phyloP scores from a whole-genome alignment of 2,888 invertebrate species.

The Heliconius aoede region DNA sequence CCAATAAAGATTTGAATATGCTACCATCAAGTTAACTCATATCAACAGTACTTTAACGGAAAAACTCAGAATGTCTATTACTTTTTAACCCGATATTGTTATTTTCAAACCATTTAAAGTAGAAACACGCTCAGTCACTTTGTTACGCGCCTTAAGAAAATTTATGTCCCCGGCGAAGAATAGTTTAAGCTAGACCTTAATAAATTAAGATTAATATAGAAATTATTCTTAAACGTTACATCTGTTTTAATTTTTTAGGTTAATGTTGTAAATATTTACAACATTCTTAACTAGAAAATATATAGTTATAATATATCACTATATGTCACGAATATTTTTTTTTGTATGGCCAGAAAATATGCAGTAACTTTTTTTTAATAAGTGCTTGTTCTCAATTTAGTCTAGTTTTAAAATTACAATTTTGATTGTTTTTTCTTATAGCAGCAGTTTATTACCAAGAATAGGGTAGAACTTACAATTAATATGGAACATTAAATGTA shows the following conservation, averaged over 20 bases:
- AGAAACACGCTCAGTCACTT: slow-evolving; percentile 23
- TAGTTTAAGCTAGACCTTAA: slow-evolving; percentile 16
- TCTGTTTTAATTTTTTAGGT: not conserved
- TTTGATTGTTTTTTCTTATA: no score
- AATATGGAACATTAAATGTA: not conserved
- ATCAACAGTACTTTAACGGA: not conserved
- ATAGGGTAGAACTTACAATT: not conserved
- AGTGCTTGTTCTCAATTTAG: no score
- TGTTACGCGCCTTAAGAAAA: slow-evolving; percentile 22
- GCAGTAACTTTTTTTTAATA: no score
- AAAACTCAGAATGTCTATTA: not conserved
- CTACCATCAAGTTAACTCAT: not conserved
- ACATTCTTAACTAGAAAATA: no score
- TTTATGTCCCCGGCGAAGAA: slow-evolving; percentile 15
- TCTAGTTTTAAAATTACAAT: no score
- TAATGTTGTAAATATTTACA: not conserved
- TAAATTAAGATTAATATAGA: slow-evolving; percentile 24
- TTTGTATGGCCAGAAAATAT: no score
- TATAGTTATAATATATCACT: no score
- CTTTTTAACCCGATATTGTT: not conserved
- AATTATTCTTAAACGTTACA: slow-evolving; percentile 7
- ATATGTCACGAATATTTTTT: no score
- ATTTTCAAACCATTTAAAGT: slow-evolving; percentile 5
- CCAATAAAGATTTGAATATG: not conserved
- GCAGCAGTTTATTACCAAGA: no score